Conservation (phyloP, 92 coral and sea anemone species). For the Epizoanthus stellaris region DNA sequence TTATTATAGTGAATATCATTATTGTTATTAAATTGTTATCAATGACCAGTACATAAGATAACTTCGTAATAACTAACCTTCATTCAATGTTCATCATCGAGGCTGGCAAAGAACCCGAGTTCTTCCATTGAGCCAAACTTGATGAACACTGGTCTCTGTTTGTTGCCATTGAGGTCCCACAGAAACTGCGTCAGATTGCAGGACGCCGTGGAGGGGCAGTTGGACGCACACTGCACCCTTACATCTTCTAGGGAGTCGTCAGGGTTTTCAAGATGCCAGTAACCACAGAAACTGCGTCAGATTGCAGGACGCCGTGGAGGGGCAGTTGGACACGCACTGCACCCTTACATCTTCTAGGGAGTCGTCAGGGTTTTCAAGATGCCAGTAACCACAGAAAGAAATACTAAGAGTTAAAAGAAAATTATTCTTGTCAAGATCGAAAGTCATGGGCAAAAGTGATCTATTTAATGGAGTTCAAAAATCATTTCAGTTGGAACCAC, state of each 20-base stretch:
- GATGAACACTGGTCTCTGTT: conserved; percentile 80
- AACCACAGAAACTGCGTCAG: conserved; percentile 78
- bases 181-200: conserved; percentile 63
- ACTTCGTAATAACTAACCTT: conserved; percentile 52
- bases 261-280: conserved; percentile 76
- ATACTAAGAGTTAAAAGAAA: conserved; percentile 53
- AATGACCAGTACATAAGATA: no score
- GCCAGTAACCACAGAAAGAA: conserved; percentile 82
- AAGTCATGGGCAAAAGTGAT: no score
- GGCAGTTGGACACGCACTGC: conserved; percentile 60
- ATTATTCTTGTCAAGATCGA: neutral
- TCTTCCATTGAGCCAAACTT: conserved; percentile 93
- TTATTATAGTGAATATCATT: no score
- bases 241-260: conserved; percentile 65
- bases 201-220: conserved; percentile 37
- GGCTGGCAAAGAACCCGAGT: conserved; percentile 84
- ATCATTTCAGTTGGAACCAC: neutral
- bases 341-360: conserved; percentile 67
- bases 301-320: conserved; percentile 32
- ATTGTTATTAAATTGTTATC: no score
- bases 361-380: conserved; percentile 68
- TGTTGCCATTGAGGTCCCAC: conserved; percentile 45
- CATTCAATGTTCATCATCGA: conserved; percentile 78
- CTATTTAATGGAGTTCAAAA: neutral
- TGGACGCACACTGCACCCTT: conserved; percentile 71